Percentiles rank a stretch among this genome's conserved stretches.
Conservation (phyloP, 2,797 vertebrate genomes). For the Micromesistius poutassou region DNA sequence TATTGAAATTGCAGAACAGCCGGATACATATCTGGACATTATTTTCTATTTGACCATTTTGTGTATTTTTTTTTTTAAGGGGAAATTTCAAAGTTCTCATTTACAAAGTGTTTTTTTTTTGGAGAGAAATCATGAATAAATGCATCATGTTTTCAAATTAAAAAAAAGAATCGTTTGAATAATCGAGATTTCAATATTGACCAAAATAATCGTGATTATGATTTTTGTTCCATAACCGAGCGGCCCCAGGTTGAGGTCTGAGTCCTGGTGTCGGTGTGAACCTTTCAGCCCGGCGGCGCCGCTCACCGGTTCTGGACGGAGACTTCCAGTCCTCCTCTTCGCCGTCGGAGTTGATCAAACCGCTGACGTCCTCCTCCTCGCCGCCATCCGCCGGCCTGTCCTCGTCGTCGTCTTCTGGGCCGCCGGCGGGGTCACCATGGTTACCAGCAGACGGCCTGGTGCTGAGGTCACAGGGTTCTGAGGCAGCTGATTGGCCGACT, state of each 20-base stretch:
- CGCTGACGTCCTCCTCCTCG: conserved; percentile 30
- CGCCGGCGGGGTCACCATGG: conserved; percentile 7
- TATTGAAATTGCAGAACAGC: no score
- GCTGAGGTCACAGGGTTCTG: not conserved
- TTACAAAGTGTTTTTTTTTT: no score
- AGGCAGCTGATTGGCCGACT: not conserved
- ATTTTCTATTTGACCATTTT: no score
- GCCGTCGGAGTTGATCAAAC: conserved; percentile 60
- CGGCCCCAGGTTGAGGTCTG: not conserved
- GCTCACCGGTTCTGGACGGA: not conserved
- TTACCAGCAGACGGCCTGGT: not conserved
- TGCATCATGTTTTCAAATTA: no score
- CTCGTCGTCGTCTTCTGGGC: not conserved
- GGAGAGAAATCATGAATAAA: no score
- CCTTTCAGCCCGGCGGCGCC: not conserved
- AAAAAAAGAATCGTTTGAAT: no score
- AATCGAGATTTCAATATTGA: no score
- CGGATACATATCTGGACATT: no score
- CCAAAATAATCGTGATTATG: no score
- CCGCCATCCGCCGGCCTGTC: not conserved
- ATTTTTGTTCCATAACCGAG: no score
- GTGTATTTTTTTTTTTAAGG: no score
- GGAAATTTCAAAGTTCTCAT: no score
- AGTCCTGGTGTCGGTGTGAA: not conserved
- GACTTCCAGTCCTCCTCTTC: conserved; percentile 56